phyloP scores from a whole-genome alignment of 2,888 invertebrate species.

The Apoda limacodes region DNA sequence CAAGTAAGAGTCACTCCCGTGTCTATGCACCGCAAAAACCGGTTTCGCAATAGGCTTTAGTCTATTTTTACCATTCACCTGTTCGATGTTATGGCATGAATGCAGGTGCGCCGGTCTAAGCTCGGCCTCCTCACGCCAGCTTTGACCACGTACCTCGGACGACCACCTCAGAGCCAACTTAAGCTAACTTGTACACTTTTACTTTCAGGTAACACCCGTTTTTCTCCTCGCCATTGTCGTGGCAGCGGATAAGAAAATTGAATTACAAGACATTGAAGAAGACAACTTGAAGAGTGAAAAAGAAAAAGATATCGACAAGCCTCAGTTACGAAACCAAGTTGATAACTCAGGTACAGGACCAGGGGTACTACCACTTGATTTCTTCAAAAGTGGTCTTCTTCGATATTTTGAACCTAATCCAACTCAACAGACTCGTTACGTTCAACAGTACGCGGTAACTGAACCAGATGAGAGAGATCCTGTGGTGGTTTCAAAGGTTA shows the following conservation, averaged over 20 bases:
- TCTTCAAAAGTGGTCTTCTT: conserved; percentile 41
- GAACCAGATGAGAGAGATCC: conserved; percentile 42
- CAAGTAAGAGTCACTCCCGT: conserved; percentile 60
- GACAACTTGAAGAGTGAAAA: conserved; percentile 75
- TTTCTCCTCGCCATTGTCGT: conserved; percentile 41
- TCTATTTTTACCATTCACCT: conserved; percentile 61
- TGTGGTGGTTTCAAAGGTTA: conserved; percentile 22
- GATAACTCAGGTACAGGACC: conserved; percentile 22
- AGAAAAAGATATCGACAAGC: conserved; percentile 37
- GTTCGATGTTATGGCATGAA: conserved; percentile 30
- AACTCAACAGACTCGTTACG: conserved; percentile 38
- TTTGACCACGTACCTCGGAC: conserved; percentile 29
- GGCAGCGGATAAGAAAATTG: conserved; percentile 71
- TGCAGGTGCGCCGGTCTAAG: conserved; percentile 22
- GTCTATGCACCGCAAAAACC: conserved; percentile 38
- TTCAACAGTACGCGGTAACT: conserved; percentile 56
- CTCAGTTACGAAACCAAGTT: conserved; percentile 28
- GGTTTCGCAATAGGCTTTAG: conserved; percentile 52
- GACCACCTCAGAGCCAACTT: conserved; percentile 25
- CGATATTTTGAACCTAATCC: conserved; percentile 34
- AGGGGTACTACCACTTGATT: conserved; percentile 35
- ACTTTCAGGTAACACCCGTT: conserved; percentile 53
- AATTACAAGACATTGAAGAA: conserved; percentile 80
- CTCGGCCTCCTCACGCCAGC: conserved; percentile 34
- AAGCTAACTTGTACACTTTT: conserved; percentile 38